These are phyloP conservation scores for Vipera ursinii DNA, from an alignment of 2,797 vertebrate genomes.

Conservation along the genomic window DNA sequence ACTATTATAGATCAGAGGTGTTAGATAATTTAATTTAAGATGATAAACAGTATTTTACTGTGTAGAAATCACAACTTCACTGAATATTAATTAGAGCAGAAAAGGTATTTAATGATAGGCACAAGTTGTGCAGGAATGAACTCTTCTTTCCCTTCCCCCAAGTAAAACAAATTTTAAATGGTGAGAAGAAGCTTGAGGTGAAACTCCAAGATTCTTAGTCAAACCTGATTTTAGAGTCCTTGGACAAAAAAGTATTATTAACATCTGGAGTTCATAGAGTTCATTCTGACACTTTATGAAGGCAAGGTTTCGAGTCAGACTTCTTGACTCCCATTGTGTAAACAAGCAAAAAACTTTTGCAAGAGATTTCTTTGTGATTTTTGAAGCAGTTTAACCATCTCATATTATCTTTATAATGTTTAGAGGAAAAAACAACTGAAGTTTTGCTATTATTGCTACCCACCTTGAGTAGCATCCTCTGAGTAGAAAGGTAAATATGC, in stretches of 20 bases:
- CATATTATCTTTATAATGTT: neutral
- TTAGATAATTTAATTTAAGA: neutral
- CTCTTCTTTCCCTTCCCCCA: neutral
- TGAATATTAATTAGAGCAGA: conserved; percentile 8
- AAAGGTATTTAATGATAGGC: neutral
- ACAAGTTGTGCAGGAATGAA: conserved; percentile 4
- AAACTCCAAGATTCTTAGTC: conserved; percentile 16
- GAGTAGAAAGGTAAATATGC: neutral
- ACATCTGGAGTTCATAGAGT: conserved; percentile 2
- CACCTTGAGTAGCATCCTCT: neutral
- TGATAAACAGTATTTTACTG: neutral
- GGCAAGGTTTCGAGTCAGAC: conserved; percentile 2
- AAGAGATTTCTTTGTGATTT: conserved; percentile 3
- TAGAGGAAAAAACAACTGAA: neutral
- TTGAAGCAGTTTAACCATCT: neutral
- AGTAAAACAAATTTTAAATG: conserved; percentile 9
- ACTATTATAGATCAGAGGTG: neutral
- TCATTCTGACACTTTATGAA: conserved; percentile 8
- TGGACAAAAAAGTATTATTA: neutral
- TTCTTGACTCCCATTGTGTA: neutral
- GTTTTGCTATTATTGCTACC: neutral
- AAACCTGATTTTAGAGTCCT: conserved; percentile 24
- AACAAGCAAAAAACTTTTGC: neutral
- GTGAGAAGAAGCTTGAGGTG: conserved; percentile 12
- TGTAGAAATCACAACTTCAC: neutral